Conservation (phyloP, 2,888 invertebrate genomes). For the Julus scanicus region DNA sequence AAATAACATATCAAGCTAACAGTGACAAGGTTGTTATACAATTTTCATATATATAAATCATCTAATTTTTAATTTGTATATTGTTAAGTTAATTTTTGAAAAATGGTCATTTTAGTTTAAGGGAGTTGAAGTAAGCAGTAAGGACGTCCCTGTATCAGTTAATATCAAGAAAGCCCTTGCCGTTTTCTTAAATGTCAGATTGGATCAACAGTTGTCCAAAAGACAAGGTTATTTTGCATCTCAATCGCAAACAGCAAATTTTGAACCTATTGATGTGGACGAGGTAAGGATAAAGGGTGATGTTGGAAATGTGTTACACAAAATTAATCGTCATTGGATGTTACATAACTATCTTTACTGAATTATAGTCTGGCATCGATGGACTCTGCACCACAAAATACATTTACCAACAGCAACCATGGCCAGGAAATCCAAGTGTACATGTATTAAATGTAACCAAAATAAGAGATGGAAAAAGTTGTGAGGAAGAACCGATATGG, state of each 20-base stretch:
- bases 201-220: constrained; percentile 60
- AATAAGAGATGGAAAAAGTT: constrained; percentile 52
- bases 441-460: constrained; percentile 55
- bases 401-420: constrained; percentile 49
- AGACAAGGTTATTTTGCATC: constrained; percentile 53
- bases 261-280: constrained; percentile 49
- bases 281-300: not conserved
- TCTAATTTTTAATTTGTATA: not conserved
- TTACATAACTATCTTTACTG: not conserved
- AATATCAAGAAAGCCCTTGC: constrained; percentile 67
- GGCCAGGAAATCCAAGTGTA: constrained; percentile 47
- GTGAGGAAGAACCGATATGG: constrained; percentile 50
- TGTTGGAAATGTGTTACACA: not conserved
- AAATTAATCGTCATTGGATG: not conserved
- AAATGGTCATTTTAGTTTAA: constrained; percentile 58
- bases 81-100: not conserved
- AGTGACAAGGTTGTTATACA: constrained; percentile 49
- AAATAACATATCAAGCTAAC: constrained; percentile 49
- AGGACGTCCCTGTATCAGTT: constrained; percentile 65
- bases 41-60: not conserved
- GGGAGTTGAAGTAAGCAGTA: constrained; percentile 62
- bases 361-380: constrained; percentile 49
- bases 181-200: constrained; percentile 63
- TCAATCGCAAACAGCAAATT: not conserved
- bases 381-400: constrained; percentile 52